Base-by-base conservation (phyloP, 2,888 invertebrate genomes). In the Hydraecia micacea region DNA sequence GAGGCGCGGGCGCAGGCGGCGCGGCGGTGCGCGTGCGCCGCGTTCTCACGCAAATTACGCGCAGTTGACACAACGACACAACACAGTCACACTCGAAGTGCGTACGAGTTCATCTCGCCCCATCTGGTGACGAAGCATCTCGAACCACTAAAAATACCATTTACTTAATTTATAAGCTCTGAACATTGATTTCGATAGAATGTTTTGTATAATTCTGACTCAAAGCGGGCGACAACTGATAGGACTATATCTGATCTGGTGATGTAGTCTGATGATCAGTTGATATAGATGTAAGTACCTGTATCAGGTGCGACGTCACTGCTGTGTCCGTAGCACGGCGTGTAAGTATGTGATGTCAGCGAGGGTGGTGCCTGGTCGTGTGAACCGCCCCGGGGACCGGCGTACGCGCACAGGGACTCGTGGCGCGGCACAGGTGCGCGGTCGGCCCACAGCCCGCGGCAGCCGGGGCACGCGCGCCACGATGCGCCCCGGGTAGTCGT, bases 31-130 rank as follows among this genome's bases (percentile, higher is more conserved):
- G 65, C 78, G 70, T 77, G 79, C 75, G 52, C 63, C 81, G 70
- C 60, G 83, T 89, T 91, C 91, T 90, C 92, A 91, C 91, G 89
- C 88, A 83, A 89, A 91, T 91, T 90, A 90, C 83, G 77, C 84
- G 81, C 90, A 88, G 85, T 89, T 87, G 77, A 78, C 79, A 68
- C 77, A 28, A 63, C 72, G 78, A 84, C 63, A 67, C 67, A n/a
- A 58, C 77, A 62, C 63, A 36, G 39, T 49, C 70, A 32, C 62
- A 66, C 70, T 42, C 63, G 80, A 71, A 66, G 36, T 52, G 67
- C 77, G 60, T 62, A 79, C 68, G 77, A 75, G 75, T 82, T 81
- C 79, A 80, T 83, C 83, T 39, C 32, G 65, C 58, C 65, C 36
- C 28, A 15, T 21, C 18, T 58, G 32, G 66, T 83, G 83, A 67